phyloP scores from a whole-genome alignment of 2,797 vertebrate species.

The Gobio occitaniae region DNA sequence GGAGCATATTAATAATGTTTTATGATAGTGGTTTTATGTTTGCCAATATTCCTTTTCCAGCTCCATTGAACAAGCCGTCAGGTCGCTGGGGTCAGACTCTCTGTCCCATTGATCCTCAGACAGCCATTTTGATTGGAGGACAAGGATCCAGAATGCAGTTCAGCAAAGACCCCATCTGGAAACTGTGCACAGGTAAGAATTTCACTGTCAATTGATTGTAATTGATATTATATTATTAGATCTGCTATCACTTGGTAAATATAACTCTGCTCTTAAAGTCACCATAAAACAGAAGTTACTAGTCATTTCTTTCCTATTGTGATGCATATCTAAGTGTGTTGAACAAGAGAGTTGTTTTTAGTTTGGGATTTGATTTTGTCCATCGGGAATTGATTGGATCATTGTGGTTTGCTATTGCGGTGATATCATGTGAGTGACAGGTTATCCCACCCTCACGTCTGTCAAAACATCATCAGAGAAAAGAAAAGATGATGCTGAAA shows the following conservation, averaged over 20 bases:
- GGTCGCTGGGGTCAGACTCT: constrained; percentile 81
- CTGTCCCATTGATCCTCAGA: constrained; percentile 79
- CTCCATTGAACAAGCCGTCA: constrained; percentile 66
- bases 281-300: background rate
- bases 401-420: background rate
- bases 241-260: background rate
- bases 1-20: background rate
- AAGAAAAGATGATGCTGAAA: background rate
- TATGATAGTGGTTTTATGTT: background rate
- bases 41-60: constrained; percentile 54
- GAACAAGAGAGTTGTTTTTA: background rate
- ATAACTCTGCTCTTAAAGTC: background rate
- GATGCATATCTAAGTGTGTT: background rate
- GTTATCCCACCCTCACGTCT: background rate
- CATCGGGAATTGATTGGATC: background rate
- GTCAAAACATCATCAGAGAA: background rate
- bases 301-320: background rate
- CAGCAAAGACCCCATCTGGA: constrained; percentile 89
- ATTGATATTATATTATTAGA: background rate
- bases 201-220: background rate
- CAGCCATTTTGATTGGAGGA: constrained; percentile 81
- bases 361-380: background rate
- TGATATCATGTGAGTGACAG: background rate
- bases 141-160: constrained; percentile 82
- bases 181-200: constrained; percentile 80